Evolutionary conservation across 1,140 invertebrate genomes (phyloP).

Genomic region (Pentalonia nigronervosa): DNA sequence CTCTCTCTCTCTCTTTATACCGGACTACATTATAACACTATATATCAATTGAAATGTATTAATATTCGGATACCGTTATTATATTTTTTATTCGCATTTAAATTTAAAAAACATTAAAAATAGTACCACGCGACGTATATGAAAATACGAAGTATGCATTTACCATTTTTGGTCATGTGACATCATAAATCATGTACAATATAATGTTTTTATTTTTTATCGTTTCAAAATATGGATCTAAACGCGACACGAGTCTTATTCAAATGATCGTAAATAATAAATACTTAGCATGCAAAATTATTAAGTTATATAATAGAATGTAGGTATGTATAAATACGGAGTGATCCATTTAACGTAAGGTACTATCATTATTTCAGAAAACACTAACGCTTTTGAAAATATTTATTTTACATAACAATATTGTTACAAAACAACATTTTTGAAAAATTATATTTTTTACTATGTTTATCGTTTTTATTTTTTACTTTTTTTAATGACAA

Average conservation of each 20-base stretch:
- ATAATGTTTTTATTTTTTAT: slow-evolving; percentile 14
- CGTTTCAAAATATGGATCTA: background rate
- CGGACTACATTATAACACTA: background rate
- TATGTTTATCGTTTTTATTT: background rate
- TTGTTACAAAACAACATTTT: background rate
- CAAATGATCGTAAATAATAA: slow-evolving; percentile 8
- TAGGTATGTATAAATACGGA: background rate
- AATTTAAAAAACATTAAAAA: background rate
- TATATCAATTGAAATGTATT: background rate
- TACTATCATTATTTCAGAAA: background rate
- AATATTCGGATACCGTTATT: background rate
- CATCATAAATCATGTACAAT: slow-evolving; percentile 12
- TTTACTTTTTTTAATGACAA: background rate
- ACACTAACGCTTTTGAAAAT: background rate
- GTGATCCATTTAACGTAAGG: background rate
- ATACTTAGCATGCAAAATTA: background rate
- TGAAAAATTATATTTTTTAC: background rate
- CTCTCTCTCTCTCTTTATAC: background rate
- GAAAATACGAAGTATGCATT: background rate
- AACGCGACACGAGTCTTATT: background rate
- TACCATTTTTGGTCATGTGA: background rate
- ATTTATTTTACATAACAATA: background rate
- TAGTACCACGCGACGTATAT: background rate
- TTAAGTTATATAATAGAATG: background rate
- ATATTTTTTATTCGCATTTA: background rate